Conservation (phyloP, 2,888 invertebrate genomes). For the Eledona agricola region DNA sequence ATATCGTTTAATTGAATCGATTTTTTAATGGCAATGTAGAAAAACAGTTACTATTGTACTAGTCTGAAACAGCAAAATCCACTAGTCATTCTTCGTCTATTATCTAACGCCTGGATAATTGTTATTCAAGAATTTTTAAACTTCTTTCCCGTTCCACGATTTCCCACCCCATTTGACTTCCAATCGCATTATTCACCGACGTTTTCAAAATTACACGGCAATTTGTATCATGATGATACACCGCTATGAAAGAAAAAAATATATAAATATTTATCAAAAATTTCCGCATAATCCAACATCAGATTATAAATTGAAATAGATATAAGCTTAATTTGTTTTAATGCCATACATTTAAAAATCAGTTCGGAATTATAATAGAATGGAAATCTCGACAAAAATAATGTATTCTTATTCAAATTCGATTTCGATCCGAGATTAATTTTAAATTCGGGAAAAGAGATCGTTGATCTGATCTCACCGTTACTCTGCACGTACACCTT, state of each 20-base stretch:
- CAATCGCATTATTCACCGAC: background rate
- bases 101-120: slow-evolving; percentile 1
- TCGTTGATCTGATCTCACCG: slow-evolving; percentile 12
- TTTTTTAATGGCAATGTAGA: slow-evolving; percentile 11
- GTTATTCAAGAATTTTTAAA: background rate
- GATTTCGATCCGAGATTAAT: slow-evolving; percentile 7
- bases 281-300: slow-evolving; percentile 11
- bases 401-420: slow-evolving; percentile 7
- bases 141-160: slow-evolving; percentile 1
- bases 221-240: slow-evolving; percentile 13
- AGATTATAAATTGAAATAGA: slow-evolving; percentile 26
- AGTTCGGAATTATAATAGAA: slow-evolving; percentile 25
- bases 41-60: slow-evolving; percentile 2
- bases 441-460: slow-evolving; percentile 14
- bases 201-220: slow-evolving; percentile 7
- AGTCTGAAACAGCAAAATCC: slow-evolving; percentile 2
- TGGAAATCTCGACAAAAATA: slow-evolving; percentile 12
- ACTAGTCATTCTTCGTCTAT: slow-evolving; percentile 18
- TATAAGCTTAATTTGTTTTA: slow-evolving; percentile 19
- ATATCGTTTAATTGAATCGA: slow-evolving; percentile 17
- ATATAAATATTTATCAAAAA: slow-evolving; percentile 25
- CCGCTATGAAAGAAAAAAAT: slow-evolving; percentile 12
- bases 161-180: background rate
- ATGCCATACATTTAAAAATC: slow-evolving; percentile 7
- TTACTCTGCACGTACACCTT: slow-evolving; percentile 1